Conservation (phyloP, 1,140 invertebrate genomes). For the Reticulitermes speratus region DNA sequence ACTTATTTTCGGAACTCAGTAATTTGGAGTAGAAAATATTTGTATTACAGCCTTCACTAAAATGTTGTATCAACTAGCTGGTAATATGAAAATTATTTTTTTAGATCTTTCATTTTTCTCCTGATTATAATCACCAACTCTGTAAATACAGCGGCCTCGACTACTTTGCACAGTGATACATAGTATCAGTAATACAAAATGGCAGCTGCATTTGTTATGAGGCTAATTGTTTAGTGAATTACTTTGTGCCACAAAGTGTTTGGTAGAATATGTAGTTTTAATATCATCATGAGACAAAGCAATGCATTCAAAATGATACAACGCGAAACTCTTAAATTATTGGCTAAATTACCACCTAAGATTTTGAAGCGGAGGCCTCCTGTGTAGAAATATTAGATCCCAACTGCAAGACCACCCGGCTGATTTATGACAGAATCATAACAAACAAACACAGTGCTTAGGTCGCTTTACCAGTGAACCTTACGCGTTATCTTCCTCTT, state of each 20-base stretch:
- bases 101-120: too few relatives aligned
- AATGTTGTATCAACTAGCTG: too few relatives aligned
- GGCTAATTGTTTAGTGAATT: too few relatives aligned
- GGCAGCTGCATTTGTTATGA: too few relatives aligned
- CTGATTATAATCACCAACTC: too few relatives aligned
- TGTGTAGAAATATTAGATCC: neutral
- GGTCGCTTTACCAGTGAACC: neutral
- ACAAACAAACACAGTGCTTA: neutral
- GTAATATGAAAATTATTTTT: too few relatives aligned
- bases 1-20: too few relatives aligned
- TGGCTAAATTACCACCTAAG: neutral
- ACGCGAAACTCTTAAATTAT: neutral
- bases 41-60: too few relatives aligned
- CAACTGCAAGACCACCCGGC: neutral
- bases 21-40: too few relatives aligned
- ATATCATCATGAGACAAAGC: neutral
- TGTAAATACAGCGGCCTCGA: too few relatives aligned
- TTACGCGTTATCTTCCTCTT: neutral
- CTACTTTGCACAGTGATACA: too few relatives aligned
- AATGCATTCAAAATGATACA: neutral
- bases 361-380: neutral
- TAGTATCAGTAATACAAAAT: too few relatives aligned
- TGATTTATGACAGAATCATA: neutral
- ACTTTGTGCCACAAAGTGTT: neutral
- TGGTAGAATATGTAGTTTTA: neutral